phyloP scores from a whole-genome alignment of 2,888 invertebrate species.

The Anticlea derivata region DNA sequence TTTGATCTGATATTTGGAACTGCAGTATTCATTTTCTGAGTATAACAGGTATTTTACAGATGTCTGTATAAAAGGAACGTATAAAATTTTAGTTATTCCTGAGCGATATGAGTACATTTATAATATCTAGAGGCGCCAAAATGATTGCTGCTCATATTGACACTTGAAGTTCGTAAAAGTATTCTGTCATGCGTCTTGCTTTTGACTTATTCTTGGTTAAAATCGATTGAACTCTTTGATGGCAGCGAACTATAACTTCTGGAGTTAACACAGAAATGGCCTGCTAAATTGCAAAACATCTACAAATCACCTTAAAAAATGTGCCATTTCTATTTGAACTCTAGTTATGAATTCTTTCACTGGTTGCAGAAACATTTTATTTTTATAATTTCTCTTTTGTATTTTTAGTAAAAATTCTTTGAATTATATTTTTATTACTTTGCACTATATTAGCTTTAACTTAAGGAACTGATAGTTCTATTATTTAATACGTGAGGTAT shows the following conservation, averaged over 20 bases:
- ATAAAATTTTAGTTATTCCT: constrained; percentile 7
- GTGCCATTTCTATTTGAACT: constrained; percentile 22
- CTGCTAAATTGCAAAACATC: background rate
- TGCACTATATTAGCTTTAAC: constrained; percentile 14
- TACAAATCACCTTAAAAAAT: background rate
- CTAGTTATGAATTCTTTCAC: constrained; percentile 1
- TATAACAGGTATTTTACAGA: constrained; percentile 5
- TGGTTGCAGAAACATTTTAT: constrained; percentile 15
- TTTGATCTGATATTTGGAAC: background rate
- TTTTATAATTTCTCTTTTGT: constrained; percentile 3
- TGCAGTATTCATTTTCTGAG: background rate
- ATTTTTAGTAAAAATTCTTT: constrained; percentile 8
- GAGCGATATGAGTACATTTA: constrained; percentile 11
- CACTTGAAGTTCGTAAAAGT: background rate
- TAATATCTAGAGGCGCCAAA: constrained; percentile 9
- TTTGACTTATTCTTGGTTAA: background rate
- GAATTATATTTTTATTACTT: constrained; percentile 6
- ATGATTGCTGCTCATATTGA: background rate
- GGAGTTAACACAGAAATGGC: constrained; percentile 15
- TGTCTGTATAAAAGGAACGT: constrained; percentile 5
- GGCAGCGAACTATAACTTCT: background rate
- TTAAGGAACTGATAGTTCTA: constrained; percentile 33
- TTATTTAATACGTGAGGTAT: constrained; percentile 24
- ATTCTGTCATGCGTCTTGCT: background rate
- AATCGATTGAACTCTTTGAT: constrained; percentile 2